Evolutionary conservation across 1,140 invertebrate species (phyloP), one percentile per base, ranked within the genome.

Genomic region (Neodiprion fabricii): DNA sequence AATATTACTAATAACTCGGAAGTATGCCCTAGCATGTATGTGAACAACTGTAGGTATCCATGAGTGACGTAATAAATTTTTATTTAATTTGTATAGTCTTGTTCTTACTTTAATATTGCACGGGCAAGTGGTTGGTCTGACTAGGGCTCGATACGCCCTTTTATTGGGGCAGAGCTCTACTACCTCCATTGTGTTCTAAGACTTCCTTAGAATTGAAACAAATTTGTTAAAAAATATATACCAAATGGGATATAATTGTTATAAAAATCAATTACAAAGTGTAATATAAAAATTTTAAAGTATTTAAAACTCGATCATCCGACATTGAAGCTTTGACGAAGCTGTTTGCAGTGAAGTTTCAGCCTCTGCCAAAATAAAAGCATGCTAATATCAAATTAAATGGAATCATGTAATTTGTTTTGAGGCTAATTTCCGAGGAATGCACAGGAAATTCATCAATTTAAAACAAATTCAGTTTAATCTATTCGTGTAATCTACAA

Each of bases 171-270:
- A 74, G 48, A 47, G 12, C 70, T 78, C 79, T 23, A 78, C 11
- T 17, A 78, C 69, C 69, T 80, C 79, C 79, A 80, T 80, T 14
- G 67, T 75, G 53, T 75, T 70, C 50, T 40, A 40, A 9, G 53
- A 9, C 53, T 61, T 7, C n/a, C 3, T 61, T 61, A 14, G 53
- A 61, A 61, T 61, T 9, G 4, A 40, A 40, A 5, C 28, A 40
- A 61, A 12, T 61, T 12, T 61, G 53, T 61, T 61, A 17, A 12
- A 61, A 61, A 5, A 8, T 61, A 17, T 61, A 17, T 9, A 61
- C n/a, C n/a, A 17, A 61, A 61, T 61, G n/a, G 11, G 53, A 61
- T 14, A 61, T 61, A 61, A 9, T 61, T 61, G 11, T 61, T 61
- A 61, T 61, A 61, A 61, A 61, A 61, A 17, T 61, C 53, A 17